Evolutionary conservation across 92 coral and sea anemone species (phyloP), one percentile per base, ranked within the genome.

Genomic region (Actinernus sp.): DNA sequence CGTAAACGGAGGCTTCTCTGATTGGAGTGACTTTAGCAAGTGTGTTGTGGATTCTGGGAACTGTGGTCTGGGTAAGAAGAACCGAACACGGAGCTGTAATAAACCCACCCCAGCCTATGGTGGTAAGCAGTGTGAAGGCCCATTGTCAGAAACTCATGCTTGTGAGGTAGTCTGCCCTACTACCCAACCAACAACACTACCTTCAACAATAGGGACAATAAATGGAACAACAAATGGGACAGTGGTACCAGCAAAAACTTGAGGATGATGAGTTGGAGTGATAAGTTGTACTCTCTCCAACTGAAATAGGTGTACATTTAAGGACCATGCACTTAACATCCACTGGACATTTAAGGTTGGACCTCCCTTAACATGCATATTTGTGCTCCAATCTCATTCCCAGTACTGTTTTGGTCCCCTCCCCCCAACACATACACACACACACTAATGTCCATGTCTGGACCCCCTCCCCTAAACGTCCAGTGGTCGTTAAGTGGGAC

Each of bases 41-140:
- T 68, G 76, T 44, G 19, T 24, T 9, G 26, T 38, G 17, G 74
- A 74, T 2, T 63, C 37, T 13, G 61, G 71, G 32, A 55, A 72
- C 26, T 84, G 91, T 52, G 91, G 91, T 16, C 49, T 46, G 2
- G 79, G 79, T n/a, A 20, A 57, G 3, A 55, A 78, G 40, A 76
- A 29, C 44, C 37, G 91, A n/a, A 63, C 70, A 26, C 54, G 91
- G 17, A 47, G 64, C 2, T 84, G 91, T 36, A 22, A 64, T 7
- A 71, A 63, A 4, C 91, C 91, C 2, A 41, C 76, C 5, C 91
- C 91, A 21, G 46, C 80, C 1, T 48, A 45, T 17, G 91, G 81
- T 1, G 91, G 91, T 1, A 84, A 71, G 27, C 76, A 61, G 25
- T 84, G 91, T 41, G 65, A 52, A 10, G 91, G 91, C 21, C 71